Evolutionary conservation across 2,888 invertebrate genomes (phyloP), one percentile per base, ranked within the genome.

Genomic region (Brachyopa scutellaris): DNA sequence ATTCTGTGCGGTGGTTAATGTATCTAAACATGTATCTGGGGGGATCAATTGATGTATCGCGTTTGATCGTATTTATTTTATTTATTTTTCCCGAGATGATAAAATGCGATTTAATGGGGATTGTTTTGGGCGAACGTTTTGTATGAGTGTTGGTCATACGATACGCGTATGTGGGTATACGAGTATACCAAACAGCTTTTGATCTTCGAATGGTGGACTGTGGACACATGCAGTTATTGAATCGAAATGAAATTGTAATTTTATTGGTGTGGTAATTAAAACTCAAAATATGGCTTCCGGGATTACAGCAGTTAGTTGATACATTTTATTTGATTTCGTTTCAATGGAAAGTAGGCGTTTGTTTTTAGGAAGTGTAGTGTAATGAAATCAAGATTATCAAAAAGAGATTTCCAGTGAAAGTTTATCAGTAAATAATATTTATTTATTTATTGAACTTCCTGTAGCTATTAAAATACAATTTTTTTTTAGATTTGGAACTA

Each of bases 21-120:
- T 77, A 66, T 77, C 82, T 82, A 77, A 82, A 82, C 77, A 82
- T 82, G 82, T 82, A 77, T 82, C 82, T 82, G 70, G 57, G 59
- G 74, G 57, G 64, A 82, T 82, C 77, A 82, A 77, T 64, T 57
- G 80, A 74, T 80, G 64, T 69, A 76, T 80, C 74, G 79, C 38
- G 55, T 80, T 80, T 76, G 80, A 80, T 80, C 77, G 80, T 66
- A 80, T 69, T 76, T 80, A 80, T 74, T 77, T 82, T 70, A 61
- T 82, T 77, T 80, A 45, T 77, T 70, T 77, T 64, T 80, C 47
- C 61, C 55, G 17, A 55, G 53, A 82, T 77, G 77, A 70, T 72
- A 77, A 82, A 82, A 77, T 70, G 64, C 70, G 66, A 77, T 82
- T 82, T 77, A 72, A 72, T 77, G 61, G 82, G 66, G 19, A 72